A percentile compares a stretch with the other conserved stretches of the same genome.
These are phyloP conservation scores for Bubo scandiacus DNA, from an alignment of 2,113 vertebrate species.

Conservation along the genomic window DNA sequence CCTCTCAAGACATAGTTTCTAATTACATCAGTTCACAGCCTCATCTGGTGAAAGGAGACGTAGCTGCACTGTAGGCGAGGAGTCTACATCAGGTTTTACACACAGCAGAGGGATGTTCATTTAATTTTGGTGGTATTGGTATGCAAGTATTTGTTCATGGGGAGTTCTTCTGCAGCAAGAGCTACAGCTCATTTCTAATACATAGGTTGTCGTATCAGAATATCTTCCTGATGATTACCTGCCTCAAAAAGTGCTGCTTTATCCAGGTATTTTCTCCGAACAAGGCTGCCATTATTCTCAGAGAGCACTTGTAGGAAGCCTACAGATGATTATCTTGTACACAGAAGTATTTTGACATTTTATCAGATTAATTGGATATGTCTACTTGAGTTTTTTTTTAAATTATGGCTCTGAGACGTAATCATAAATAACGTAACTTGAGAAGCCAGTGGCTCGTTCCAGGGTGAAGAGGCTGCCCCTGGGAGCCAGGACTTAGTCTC, in stretches of 20 bases:
- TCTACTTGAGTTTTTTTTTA: neutral
- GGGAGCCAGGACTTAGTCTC: neutral
- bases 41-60: neutral
- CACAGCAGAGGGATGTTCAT: neutral
- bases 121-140: neutral
- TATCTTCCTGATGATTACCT: neutral
- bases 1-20: neutral
- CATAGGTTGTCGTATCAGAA: neutral
- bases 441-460: neutral
- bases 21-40: neutral
- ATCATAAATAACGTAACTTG: neutral
- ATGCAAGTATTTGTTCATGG: neutral
- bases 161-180: neutral
- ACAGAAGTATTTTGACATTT: conserved; percentile 24
- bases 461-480: neutral
- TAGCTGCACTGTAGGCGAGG: neutral
- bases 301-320: neutral
- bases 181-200: neutral
- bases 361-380: conserved; percentile 58
- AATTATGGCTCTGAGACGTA: neutral
- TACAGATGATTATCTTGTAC: conserved; percentile 3
- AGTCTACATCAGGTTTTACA: neutral
- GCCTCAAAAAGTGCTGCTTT: neutral
- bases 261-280: neutral
- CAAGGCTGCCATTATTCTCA: conserved; percentile 41